Percentiles rank a stretch among this genome's conserved stretches.
Conservation (phyloP, 2,888 invertebrate genomes). For the Allophyes oxyacanthae region DNA sequence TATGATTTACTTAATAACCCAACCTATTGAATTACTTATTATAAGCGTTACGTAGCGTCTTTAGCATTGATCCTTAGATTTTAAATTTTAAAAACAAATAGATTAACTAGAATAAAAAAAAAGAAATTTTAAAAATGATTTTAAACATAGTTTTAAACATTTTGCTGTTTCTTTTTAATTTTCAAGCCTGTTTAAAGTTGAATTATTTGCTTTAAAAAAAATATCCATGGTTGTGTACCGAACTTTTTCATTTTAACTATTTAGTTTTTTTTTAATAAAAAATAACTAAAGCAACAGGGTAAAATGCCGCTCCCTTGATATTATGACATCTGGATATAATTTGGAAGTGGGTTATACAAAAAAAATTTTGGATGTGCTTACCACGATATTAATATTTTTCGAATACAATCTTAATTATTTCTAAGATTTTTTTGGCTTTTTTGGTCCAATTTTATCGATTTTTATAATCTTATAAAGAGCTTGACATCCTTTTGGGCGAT, state of each 20-base stretch:
- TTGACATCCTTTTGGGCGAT: conserved; percentile 40
- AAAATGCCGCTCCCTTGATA: conserved; percentile 57
- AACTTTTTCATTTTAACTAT: conserved; percentile 1
- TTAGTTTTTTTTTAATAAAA: conserved; percentile 20
- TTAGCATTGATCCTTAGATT: conserved; percentile 46
- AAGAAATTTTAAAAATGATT: conserved; percentile 3
- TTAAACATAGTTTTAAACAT: conserved; percentile 18
- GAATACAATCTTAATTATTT: conserved; percentile 66
- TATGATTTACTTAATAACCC: conserved; percentile 30
- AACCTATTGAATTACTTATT: conserved; percentile 41
- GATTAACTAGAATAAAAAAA: conserved; percentile 29
- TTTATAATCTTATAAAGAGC: conserved; percentile 53
- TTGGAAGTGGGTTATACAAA: conserved; percentile 48
- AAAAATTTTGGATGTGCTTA: conserved; percentile 79
- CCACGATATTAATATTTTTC: conserved; percentile 73
- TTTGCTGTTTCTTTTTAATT: conserved; percentile 21
- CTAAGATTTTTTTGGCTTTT: conserved; percentile 60
- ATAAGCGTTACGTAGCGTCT: conserved; percentile 53
- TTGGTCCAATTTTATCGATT: conserved; percentile 65
- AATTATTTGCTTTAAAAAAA: not conserved
- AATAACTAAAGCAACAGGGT: conserved; percentile 65
- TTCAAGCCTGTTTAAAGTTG: conserved; percentile 7
- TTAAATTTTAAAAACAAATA: conserved; percentile 40
- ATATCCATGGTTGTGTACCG: conserved; percentile 36
- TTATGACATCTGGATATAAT: conserved; percentile 50